Evolutionary conservation across 2,888 invertebrate genomes (phyloP).

Genomic region (Ephialtes manifestator): DNA sequence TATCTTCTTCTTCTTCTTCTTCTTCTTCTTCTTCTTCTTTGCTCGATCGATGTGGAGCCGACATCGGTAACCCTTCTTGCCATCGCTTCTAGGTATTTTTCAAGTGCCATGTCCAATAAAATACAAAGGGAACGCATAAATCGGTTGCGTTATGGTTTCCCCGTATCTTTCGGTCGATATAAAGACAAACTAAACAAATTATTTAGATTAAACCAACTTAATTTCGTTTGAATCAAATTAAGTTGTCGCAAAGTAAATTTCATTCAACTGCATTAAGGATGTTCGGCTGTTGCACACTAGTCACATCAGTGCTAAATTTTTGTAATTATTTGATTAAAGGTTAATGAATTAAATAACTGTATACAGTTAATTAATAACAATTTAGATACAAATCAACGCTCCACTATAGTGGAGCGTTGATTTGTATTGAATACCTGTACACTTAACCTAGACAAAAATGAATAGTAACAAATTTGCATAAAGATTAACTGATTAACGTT

Average conservation of each 20-base stretch:
- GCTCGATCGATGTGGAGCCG: constrained; percentile 29
- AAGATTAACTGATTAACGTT: too few species aligned
- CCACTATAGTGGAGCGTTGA: too few species aligned
- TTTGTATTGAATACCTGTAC: too few species aligned
- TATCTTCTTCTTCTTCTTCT: constrained; percentile 20
- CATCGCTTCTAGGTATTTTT: constrained; percentile 27
- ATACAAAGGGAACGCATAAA: constrained; percentile 17
- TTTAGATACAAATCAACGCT: too few species aligned
- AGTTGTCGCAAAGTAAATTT: neutral
- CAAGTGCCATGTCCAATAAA: neutral
- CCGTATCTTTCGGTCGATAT: neutral
- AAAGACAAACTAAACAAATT: neutral
- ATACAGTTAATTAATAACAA: too few species aligned
- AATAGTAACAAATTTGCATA: too few species aligned
- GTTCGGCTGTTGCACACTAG: too few species aligned
- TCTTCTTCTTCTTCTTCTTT: constrained; percentile 30
- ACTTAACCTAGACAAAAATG: too few species aligned
- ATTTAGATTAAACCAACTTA: neutral
- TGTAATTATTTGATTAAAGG: too few species aligned
- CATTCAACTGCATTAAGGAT: too few species aligned
- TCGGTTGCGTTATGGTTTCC: constrained; percentile 51
- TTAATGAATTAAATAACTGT: too few species aligned
- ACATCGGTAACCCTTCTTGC: constrained; percentile 22
- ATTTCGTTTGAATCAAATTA: neutral
- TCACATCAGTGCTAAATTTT: too few species aligned